phyloP scores from a whole-genome alignment of 2,113 vertebrate species.

The Malurus alboscapulatus region DNA sequence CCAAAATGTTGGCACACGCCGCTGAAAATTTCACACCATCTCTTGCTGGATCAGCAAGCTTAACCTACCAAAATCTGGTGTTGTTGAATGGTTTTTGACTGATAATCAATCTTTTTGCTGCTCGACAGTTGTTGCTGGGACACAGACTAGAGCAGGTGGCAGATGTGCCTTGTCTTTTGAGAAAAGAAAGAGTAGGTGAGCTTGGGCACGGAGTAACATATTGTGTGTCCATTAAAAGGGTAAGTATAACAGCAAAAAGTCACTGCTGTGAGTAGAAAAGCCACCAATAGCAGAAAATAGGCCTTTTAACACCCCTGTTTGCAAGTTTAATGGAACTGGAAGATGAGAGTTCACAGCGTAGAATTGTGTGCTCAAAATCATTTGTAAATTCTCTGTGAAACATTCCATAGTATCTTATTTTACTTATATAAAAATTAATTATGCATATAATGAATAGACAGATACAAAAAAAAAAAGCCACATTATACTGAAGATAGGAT shows the following conservation, averaged over 20 bases:
- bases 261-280: conserved; percentile 48
- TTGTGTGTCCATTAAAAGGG: conserved; percentile 76
- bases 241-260: conserved; percentile 67
- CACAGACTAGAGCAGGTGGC: conserved; percentile 88
- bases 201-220: conserved; percentile 79
- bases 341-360: background rate
- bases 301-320: background rate
- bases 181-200: conserved; percentile 87
- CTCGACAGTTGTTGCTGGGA: conserved; percentile 95
- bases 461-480: background rate
- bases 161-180: conserved; percentile 92
- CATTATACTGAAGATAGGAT: background rate
- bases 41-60: conserved; percentile 97
- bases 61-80: conserved; percentile 94
- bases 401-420: background rate
- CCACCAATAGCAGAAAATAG: background rate
- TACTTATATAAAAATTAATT: background rate
- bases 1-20: conserved; percentile 85
- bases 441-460: background rate
- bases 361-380: background rate
- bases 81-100: conserved; percentile 90
- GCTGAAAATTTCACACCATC: conserved; percentile 85
- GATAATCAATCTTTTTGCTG: conserved; percentile 95
- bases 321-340: background rate
- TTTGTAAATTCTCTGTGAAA: background rate